These are phyloP conservation scores for Drosophila funebris DNA, from an alignment of 1,140 invertebrate species.

Conservation along the genomic window DNA sequence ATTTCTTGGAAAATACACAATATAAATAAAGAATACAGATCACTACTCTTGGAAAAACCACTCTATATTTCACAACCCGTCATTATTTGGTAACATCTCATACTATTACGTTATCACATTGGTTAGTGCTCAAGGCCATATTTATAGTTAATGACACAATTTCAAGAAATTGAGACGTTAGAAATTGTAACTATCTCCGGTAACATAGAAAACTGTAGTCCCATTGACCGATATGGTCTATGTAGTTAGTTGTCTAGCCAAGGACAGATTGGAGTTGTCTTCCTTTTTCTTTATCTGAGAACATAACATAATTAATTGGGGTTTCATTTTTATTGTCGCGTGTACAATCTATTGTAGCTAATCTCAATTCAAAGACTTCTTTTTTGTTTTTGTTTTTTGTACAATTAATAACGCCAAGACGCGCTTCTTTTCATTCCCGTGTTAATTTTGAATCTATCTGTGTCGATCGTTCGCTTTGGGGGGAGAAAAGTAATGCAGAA, in stretches of 20 bases:
- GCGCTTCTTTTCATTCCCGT: slow-evolving; percentile 3
- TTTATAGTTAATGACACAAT: slow-evolving; percentile 9
- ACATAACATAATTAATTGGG: slow-evolving; percentile 36
- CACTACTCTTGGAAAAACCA: not conserved
- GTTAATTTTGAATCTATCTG: slow-evolving; percentile 49
- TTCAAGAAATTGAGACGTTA: slow-evolving; percentile 24
- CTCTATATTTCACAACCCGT: slow-evolving; percentile 20
- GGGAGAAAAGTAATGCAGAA: slow-evolving; percentile 42
- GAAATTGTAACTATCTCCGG: slow-evolving; percentile 30
- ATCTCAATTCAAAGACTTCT: slow-evolving; percentile 24
- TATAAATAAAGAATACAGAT: not conserved
- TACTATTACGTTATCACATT: not conserved
- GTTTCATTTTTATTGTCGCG: slow-evolving; percentile 22
- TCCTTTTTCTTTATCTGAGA: not conserved
- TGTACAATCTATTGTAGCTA: slow-evolving; percentile 39
- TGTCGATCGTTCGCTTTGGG: slow-evolving; percentile 35
- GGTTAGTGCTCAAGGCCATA: slow-evolving; percentile 15
- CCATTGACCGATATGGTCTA: slow-evolving; percentile 52
- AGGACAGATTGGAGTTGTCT: slow-evolving; percentile 33
- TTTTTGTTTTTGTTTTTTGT: slow-evolving; percentile 27
- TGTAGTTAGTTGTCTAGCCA: slow-evolving; percentile 27
- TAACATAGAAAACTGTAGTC: not conserved
- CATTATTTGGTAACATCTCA: not conserved
- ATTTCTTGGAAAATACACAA: too few relatives aligned
- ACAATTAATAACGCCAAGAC: slow-evolving; percentile 38